phyloP scores from a whole-genome alignment of 1,140 invertebrate species.

The Cyclina sinensis region DNA sequence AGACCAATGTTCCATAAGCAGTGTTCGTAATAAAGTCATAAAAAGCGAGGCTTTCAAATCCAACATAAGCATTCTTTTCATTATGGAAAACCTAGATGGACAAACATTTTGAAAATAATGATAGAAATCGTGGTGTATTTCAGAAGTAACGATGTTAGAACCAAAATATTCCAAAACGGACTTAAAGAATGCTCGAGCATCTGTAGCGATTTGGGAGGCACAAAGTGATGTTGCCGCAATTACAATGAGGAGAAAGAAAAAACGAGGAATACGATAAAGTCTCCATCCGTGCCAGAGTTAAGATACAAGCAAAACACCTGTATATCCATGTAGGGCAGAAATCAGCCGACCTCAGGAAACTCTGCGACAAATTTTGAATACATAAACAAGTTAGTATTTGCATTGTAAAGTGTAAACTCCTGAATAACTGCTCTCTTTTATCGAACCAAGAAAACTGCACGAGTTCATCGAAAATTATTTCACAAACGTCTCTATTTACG shows the following conservation, averaged over 20 bases:
- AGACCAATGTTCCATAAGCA: slow-evolving; percentile 66
- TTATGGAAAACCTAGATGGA: slow-evolving; percentile 42
- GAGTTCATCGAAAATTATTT: slow-evolving; percentile 80
- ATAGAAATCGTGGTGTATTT: slow-evolving; percentile 36
- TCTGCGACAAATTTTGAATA: slow-evolving; percentile 78
- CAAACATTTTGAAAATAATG: slow-evolving; percentile 36
- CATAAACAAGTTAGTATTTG: slow-evolving; percentile 76
- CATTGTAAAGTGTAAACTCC: slow-evolving; percentile 88
- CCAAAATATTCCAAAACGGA: slow-evolving; percentile 61
- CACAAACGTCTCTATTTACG: slow-evolving; percentile 58
- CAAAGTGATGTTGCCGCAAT: neutral
- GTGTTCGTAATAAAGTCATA: slow-evolving; percentile 70
- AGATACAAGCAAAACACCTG: slow-evolving; percentile 53
- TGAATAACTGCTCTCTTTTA: slow-evolving; percentile 87
- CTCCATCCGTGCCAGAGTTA: neutral
- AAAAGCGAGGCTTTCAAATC: slow-evolving; percentile 74
- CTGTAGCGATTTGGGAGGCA: neutral
- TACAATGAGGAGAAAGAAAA: slow-evolving; percentile 56
- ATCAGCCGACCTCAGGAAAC: slow-evolving; percentile 86
- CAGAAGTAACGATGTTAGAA: slow-evolving; percentile 31
- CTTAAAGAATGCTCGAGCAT: slow-evolving; percentile 1
- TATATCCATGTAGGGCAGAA: slow-evolving; percentile 48
- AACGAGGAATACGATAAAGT: slow-evolving; percentile 34
- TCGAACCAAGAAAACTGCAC: slow-evolving; percentile 87
- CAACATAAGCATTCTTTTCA: slow-evolving; percentile 70